phyloP scores from a whole-genome alignment of 2,113 vertebrate species.

The Ammodytes dubius region DNA sequence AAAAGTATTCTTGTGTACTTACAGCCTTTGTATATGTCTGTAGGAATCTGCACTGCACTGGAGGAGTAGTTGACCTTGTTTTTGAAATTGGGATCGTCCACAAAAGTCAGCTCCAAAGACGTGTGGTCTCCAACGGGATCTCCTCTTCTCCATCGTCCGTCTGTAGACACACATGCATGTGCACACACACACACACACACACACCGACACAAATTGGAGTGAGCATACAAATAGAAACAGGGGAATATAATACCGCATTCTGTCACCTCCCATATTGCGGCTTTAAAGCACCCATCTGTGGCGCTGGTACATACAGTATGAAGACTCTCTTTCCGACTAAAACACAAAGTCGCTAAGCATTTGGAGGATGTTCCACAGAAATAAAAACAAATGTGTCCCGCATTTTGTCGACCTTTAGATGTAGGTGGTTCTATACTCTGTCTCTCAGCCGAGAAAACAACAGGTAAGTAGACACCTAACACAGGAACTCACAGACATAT shows the following conservation, averaged over 20 bases:
- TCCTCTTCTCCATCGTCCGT: constrained; percentile 90
- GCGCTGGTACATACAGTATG: constrained; percentile 1
- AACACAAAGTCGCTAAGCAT: constrained; percentile 8
- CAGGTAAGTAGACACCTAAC: constrained; percentile 78
- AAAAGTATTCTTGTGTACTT: constrained; percentile 78
- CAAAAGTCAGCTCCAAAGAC: constrained; percentile 93
- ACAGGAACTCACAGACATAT: constrained; percentile 83
- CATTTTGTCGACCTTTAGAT: constrained; percentile 27
- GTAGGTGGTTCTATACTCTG: constrained; percentile 45
- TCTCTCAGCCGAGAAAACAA: constrained; percentile 65
- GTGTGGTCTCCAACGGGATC: constrained; percentile 85
- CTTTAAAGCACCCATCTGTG: constrained; percentile 24
- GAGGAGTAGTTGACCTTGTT: constrained; percentile 98
- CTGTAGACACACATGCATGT: constrained; percentile 77
- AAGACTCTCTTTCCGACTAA: constrained; percentile 9
- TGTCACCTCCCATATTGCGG: constrained; percentile 25
- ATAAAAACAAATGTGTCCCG: constrained; percentile 31
- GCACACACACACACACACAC: constrained; percentile 41
- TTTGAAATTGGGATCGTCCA: constrained; percentile 94
- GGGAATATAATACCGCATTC: constrained; percentile 12
- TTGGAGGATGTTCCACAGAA: constrained; percentile 38
- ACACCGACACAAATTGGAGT: constrained; percentile 49
- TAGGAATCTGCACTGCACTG: constrained; percentile 98
- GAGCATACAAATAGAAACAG: constrained; percentile 38
- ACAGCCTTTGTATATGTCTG: constrained; percentile 99